phyloP scores from a whole-genome alignment of 2,888 invertebrate genomes.

The Parapristionchus giblindavisi region DNA sequence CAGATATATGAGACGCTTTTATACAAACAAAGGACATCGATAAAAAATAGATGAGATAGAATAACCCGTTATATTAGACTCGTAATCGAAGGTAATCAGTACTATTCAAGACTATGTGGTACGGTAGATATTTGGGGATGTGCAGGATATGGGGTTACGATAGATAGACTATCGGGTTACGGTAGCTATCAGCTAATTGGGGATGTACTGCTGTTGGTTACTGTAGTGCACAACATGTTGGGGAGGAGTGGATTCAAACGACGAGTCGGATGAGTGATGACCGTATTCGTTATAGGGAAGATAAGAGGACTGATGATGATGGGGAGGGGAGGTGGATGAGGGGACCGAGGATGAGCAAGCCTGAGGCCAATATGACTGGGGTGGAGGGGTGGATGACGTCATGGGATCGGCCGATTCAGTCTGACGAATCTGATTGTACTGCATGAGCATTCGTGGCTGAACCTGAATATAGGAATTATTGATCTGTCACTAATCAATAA shows the following conservation, averaged over 20 bases:
- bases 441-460: slow-evolving; percentile 16
- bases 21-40: too few relatives aligned
- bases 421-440: slow-evolving; percentile 22
- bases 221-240: background rate
- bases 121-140: too few relatives aligned
- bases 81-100: too few relatives aligned
- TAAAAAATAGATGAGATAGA: too few relatives aligned
- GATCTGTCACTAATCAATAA: background rate
- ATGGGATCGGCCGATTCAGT: slow-evolving; percentile 4
- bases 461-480: background rate
- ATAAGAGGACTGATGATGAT: background rate
- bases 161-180: too few relatives aligned
- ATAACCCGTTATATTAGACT: too few relatives aligned
- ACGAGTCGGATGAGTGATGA: slow-evolving; percentile 1
- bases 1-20: too few relatives aligned
- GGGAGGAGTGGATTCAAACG: slow-evolving; percentile 15
- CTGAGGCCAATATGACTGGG: background rate
- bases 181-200: too few relatives aligned
- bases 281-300: background rate
- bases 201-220: slow-evolving; percentile 14
- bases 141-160: too few relatives aligned
- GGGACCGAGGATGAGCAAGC: background rate
- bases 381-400: background rate
- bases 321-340: background rate
- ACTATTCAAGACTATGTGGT: too few relatives aligned